These are phyloP conservation scores for Ellobium chinense DNA, from an alignment of 2,888 invertebrate species.

Conservation along the genomic window DNA sequence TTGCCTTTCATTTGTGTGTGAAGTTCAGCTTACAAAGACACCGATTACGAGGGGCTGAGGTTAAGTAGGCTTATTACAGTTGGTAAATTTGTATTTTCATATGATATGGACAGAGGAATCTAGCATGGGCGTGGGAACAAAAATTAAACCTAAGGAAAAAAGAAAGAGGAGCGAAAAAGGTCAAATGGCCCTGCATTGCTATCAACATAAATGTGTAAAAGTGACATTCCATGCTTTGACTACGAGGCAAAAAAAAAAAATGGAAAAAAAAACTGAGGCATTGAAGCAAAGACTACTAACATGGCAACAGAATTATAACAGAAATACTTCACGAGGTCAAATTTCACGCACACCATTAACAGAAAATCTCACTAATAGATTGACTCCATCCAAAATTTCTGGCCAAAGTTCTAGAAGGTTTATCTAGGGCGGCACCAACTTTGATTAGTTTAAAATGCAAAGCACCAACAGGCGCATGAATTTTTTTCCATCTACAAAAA, in stretches of 20 bases:
- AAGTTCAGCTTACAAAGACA: too few species aligned
- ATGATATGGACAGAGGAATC: too few species aligned
- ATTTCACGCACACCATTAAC: background rate
- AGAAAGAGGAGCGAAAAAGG: background rate
- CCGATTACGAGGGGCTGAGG: background rate
- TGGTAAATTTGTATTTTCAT: too few species aligned
- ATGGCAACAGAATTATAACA: conserved; percentile 37
- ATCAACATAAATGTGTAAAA: conserved; percentile 17
- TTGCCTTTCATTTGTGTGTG: too few species aligned
- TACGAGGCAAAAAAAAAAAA: conserved; percentile 28
- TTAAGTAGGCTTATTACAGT: too few species aligned
- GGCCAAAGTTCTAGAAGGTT: conserved; percentile 18
- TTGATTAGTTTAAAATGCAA: background rate
- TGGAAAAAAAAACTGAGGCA: conserved; percentile 24
- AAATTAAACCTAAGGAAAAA: background rate
- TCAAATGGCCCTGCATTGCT: background rate
- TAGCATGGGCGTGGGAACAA: background rate
- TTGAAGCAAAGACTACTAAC: conserved; percentile 49
- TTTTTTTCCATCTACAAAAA: conserved; percentile 1
- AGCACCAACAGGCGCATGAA: too few species aligned
- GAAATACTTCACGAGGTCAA: conserved; percentile 22
- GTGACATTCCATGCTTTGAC: conserved; percentile 28
- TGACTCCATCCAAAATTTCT: background rate
- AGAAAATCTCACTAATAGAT: background rate
- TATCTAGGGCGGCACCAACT: conserved; percentile 23